phyloP scores from a whole-genome alignment of 2,113 vertebrate genomes.

The Irena cyanogastra region DNA sequence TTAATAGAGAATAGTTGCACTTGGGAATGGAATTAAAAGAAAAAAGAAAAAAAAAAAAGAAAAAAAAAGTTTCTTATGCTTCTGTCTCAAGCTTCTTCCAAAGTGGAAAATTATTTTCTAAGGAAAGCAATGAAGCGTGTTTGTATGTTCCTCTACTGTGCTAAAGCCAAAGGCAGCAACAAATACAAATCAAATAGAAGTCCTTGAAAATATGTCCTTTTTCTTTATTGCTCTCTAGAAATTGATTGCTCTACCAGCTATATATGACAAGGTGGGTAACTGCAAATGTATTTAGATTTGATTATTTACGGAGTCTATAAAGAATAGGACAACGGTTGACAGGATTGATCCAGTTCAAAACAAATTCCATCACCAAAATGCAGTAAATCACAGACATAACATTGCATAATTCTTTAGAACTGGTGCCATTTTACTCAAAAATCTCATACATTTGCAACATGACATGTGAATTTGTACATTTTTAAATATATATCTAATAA shows the following conservation, averaged over 20 bases:
- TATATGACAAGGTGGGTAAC: neutral
- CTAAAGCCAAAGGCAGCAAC: neutral
- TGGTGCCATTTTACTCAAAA: neutral
- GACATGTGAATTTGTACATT: neutral
- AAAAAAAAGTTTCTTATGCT: neutral
- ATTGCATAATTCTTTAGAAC: neutral
- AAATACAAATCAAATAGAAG: conserved; percentile 24
- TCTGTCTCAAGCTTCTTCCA: neutral
- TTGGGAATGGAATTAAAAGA: neutral
- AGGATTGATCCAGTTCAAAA: neutral
- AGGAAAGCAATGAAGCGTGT: neutral
- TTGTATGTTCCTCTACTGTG: neutral
- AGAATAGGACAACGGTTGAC: neutral
- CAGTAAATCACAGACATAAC: neutral
- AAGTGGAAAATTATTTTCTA: neutral
- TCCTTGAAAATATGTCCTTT: conserved; percentile 22
- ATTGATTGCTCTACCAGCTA: neutral
- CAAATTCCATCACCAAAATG: neutral
- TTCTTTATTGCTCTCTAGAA: neutral
- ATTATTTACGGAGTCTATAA: neutral
- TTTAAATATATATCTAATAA: neutral
- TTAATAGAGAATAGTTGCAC: neutral
- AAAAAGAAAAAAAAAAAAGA: neutral
- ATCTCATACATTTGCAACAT: neutral
- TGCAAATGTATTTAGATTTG: conserved; percentile 48